Percentiles rank a stretch among this genome's conserved stretches.
These are phyloP conservation scores for Drosophila meridiana DNA, from an alignment of 2,888 invertebrate genomes.

Conservation along the genomic window DNA sequence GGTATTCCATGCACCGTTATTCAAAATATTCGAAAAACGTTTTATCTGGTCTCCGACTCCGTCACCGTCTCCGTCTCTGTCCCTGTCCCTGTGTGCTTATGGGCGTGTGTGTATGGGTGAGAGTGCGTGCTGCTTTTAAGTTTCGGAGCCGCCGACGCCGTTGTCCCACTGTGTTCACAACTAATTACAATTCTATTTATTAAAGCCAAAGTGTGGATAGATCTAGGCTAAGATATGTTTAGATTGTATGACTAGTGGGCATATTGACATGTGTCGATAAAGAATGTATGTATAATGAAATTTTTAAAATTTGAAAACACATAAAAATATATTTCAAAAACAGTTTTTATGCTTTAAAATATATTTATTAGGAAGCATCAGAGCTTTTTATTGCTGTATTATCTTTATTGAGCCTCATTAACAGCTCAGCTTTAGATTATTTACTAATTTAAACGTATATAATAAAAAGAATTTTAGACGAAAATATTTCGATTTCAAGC, in stretches of 20 bases:
- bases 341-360: too few species aligned
- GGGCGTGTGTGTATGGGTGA: conserved; percentile 24
- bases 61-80: background rate
- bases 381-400: too few species aligned
- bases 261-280: background rate
- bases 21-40: conserved; percentile 82
- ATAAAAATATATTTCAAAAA: background rate
- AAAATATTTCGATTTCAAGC: too few species aligned
- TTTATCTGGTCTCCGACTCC: conserved; percentile 46
- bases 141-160: conserved; percentile 46
- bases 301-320: background rate
- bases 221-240: background rate
- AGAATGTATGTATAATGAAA: background rate
- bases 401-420: too few species aligned
- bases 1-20: conserved; percentile 80
- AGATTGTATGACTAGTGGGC: background rate
- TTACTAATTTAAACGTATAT: too few species aligned
- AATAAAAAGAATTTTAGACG: too few species aligned
- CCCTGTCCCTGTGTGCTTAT: conserved; percentile 6
- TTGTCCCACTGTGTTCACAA: conserved; percentile 26
- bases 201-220: background rate
- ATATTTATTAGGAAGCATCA: too few species aligned
- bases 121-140: conserved; percentile 53
- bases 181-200: conserved; percentile 23
- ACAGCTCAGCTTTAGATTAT: too few species aligned